phyloP scores from a whole-genome alignment of 2,797 vertebrate species.

The Pantherophis alleghaniensis region DNA sequence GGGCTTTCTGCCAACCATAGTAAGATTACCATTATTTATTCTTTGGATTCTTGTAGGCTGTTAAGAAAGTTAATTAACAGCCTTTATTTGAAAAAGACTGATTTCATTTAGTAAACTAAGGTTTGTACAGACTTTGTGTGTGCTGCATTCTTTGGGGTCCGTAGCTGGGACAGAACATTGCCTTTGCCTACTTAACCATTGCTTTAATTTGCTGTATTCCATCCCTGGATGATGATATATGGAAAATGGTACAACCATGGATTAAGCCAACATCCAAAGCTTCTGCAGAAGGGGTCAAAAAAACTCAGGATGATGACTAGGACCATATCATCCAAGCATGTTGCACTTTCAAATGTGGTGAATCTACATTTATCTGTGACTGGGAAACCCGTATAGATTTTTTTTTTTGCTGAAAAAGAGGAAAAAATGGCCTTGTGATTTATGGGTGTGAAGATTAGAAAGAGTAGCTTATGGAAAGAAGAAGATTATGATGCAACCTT shows the following conservation, averaged over 20 bases:
- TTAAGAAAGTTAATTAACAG: no score
- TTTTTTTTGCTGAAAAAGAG: not conserved
- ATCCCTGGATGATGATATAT: not conserved
- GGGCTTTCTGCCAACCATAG: no score
- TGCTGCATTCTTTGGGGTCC: no score
- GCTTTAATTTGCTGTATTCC: not conserved
- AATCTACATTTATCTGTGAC: not conserved
- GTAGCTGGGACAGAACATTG: no score
- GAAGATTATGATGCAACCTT: not conserved
- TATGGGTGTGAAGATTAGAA: not conserved
- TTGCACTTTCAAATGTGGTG: not conserved
- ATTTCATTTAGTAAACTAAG: no score
- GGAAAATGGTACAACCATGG: not conserved
- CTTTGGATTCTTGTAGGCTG: no score
- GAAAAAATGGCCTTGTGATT: not conserved
- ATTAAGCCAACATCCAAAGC: not conserved
- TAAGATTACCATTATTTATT: no score
- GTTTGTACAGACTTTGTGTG: no score
- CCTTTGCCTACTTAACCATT: not conserved
- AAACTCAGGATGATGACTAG: not conserved
- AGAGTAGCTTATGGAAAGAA: not conserved
- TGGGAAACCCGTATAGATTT: not conserved
- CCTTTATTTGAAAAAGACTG: no score
- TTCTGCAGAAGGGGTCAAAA: not conserved
- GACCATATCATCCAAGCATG: not conserved